Evolutionary conservation across 1,140 invertebrate genomes (phyloP), one percentile per base, ranked within the genome.

Genomic region (Sminthurinus signatus): DNA sequence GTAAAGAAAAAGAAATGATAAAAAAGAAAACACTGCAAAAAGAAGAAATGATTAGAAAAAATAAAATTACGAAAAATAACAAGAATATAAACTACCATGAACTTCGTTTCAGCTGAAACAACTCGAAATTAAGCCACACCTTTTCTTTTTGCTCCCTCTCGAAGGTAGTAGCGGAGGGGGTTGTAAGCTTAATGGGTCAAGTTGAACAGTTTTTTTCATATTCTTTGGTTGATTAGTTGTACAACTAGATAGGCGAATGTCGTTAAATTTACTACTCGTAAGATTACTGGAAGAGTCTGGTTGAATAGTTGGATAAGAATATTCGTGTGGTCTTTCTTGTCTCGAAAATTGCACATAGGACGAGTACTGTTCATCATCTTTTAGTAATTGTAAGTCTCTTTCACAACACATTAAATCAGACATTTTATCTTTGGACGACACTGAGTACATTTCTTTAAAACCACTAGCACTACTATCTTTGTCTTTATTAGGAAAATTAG

Each of bases 291-390:
- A 51, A 39, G 61, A 50, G 28, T 66, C 64, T 14, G 70, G 60
- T 59, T 70, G 68, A 39, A 71, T 66, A 15, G 68, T 54, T 21
- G 70, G 70, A 29, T 72, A 72, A 21, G 67, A 65, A 60, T 72
- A 70, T 50, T 86, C 82, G 50, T 86, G 81, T 21, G 70, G 71
- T 62, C 75, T 74, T 66, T 75, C 76, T 60, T 76, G 76, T 15
- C 5, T 36, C 15, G 15, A 8, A 8, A 36, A 5, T 73, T 92
- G 89, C 44, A 94, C 90, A 74, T 94, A 94, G 19, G 90, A 88
- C 25, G 62, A 69, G 32, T 65, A 65, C 70, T 82, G 84, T 69
- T 88, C 85, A 46, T 72, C 70, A 51, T 63, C 65, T 43, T 70
- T 57, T 36, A 43, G 32, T 36, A 36, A 36, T 15, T 36, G 32